Conservation (phyloP, 2,113 vertebrate genomes). For the Felis chaus region DNA sequence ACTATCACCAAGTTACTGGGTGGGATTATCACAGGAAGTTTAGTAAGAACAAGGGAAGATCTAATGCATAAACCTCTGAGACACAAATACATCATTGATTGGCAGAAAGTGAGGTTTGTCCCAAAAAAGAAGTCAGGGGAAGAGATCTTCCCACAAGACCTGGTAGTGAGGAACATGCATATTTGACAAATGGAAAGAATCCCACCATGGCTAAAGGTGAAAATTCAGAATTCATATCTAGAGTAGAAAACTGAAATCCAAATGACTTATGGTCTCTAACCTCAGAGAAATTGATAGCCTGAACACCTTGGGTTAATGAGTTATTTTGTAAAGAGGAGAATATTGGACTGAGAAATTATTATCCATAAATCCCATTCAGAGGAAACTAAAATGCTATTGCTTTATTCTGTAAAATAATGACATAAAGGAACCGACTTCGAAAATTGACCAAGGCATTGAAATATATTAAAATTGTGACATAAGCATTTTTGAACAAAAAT, state of each 20-base stretch:
- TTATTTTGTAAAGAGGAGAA: constrained; percentile 24
- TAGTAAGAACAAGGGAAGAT: background rate
- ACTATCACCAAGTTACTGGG: background rate
- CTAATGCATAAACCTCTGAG: background rate
- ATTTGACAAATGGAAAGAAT: constrained; percentile 27
- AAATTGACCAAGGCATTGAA: background rate
- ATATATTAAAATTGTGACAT: background rate
- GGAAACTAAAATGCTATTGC: background rate
- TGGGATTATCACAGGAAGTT: background rate
- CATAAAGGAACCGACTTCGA: background rate
- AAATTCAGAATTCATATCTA: background rate
- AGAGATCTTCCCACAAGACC: background rate
- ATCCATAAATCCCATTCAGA: background rate
- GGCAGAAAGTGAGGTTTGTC: background rate
- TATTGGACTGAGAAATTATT: background rate
- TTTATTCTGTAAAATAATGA: background rate
- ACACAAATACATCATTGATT: background rate
- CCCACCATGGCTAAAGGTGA: background rate
- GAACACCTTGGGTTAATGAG: constrained; percentile 9
- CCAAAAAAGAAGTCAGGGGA: background rate
- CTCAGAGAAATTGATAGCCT: background rate
- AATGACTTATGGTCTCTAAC: background rate
- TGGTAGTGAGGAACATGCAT: background rate
- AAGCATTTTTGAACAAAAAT: background rate
- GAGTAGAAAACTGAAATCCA: constrained; percentile 12